Percentiles rank a stretch among this genome's conserved stretches.
These are phyloP conservation scores for Montifringilla adamsi DNA, from an alignment of 2,113 vertebrate species.

Conservation along the genomic window DNA sequence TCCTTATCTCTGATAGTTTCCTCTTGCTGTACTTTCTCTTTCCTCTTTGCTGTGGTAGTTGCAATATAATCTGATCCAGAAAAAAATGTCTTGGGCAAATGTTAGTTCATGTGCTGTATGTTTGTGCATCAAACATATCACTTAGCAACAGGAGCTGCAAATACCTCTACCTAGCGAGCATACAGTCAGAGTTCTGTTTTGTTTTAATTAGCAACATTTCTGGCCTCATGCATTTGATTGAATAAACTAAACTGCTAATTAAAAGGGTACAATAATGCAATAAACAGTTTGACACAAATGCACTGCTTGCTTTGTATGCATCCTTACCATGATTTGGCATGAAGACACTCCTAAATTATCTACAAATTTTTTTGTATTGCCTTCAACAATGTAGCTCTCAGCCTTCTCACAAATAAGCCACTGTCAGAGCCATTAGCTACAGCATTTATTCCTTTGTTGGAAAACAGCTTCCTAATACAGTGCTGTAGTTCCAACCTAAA, in stretches of 20 bases:
- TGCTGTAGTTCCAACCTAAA: neutral
- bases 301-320: neutral
- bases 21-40: neutral
- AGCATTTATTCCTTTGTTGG: neutral
- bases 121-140: neutral
- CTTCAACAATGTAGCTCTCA: neutral
- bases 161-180: neutral
- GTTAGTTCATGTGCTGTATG: neutral
- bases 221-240: slow-evolving; percentile 25
- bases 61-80: slow-evolving; percentile 7
- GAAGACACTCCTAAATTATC: slow-evolving; percentile 31
- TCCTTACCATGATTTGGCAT: slow-evolving; percentile 4
- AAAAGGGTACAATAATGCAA: slow-evolving; percentile 33
- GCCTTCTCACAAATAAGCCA: neutral
- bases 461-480: neutral
- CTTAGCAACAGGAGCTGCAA: slow-evolving; percentile 24
- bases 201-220: slow-evolving; percentile 50
- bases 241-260: slow-evolving; percentile 53
- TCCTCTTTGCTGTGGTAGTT: neutral
- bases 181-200: neutral
- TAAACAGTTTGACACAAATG: slow-evolving; percentile 19
- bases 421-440: neutral
- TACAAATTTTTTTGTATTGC: neutral
- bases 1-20: slow-evolving; percentile 11
- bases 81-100: neutral